Evolutionary conservation across 2,797 vertebrate genomes (phyloP).

Genomic region (Novumbra hubbsi): DNA sequence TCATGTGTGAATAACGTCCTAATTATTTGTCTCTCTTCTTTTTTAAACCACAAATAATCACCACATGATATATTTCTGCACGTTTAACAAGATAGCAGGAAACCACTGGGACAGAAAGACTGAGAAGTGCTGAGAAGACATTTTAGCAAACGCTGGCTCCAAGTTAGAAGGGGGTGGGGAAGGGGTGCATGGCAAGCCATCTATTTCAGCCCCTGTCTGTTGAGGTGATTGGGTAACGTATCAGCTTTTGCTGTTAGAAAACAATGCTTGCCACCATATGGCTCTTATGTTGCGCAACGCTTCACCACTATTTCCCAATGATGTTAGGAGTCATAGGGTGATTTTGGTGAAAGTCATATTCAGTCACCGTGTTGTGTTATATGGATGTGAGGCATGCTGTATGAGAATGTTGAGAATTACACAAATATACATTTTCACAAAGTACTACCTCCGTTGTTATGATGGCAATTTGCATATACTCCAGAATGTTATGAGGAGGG

Average conservation of each 20-base stretch:
- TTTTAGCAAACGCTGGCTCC: constrained; percentile 64
- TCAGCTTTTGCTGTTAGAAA: constrained; percentile 59
- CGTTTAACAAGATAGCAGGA: constrained; percentile 69
- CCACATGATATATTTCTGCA: constrained; percentile 63
- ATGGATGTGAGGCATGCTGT: not conserved
- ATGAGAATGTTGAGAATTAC: too few relatives aligned
- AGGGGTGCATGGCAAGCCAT: constrained; percentile 41
- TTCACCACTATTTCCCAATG: constrained; percentile 62
- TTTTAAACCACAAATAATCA: constrained; percentile 53
- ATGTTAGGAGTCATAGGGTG: constrained; percentile 25
- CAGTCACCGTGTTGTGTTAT: not conserved
- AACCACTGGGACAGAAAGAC: constrained; percentile 60
- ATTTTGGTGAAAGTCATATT: not conserved
- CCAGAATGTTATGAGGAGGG: too few relatives aligned
- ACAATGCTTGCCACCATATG: constrained; percentile 54
- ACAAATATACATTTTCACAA: too few relatives aligned
- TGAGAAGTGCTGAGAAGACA: constrained; percentile 71
- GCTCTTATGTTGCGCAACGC: constrained; percentile 65
- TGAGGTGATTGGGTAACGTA: constrained; percentile 73
- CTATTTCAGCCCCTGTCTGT: constrained; percentile 72
- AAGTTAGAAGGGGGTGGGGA: constrained; percentile 52
- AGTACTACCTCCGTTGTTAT: too few relatives aligned
- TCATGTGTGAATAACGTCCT: not conserved
- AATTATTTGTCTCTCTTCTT: not conserved
- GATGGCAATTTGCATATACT: too few relatives aligned